These are phyloP conservation scores for Arrhamphus sclerolepis DNA, from an alignment of 2,797 vertebrate genomes.

Conservation along the genomic window DNA sequence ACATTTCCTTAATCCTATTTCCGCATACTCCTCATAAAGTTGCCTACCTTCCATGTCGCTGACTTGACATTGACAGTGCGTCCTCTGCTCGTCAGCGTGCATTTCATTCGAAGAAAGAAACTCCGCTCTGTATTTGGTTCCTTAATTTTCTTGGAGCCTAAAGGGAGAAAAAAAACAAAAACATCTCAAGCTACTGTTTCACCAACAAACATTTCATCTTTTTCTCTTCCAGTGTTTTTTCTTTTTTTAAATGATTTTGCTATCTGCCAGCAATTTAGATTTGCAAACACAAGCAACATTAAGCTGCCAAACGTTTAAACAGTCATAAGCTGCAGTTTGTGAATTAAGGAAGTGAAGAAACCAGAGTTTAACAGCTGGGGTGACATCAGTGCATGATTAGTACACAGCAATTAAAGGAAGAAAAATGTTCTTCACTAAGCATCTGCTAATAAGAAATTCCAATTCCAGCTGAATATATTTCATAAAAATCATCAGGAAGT, in stretches of 20 bases:
- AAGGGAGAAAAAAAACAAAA: constrained; percentile 11
- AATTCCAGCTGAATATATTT: too few species aligned
- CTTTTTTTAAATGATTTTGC: too few species aligned
- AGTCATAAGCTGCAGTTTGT: neutral
- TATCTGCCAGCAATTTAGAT: constrained; percentile 5
- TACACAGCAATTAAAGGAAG: too few species aligned
- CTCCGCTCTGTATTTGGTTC: constrained; percentile 89
- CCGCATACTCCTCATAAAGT: neutral
- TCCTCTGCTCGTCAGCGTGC: constrained; percentile 94
- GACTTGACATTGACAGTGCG: constrained; percentile 99
- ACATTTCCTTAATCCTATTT: neutral
- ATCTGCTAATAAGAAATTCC: neutral
- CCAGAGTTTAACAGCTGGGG: neutral
- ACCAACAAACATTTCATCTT: too few species aligned
- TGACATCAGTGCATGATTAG: neutral
- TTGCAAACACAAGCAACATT: constrained; percentile 10
- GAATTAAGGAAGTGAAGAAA: constrained; percentile 7
- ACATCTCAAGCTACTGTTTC: too few species aligned
- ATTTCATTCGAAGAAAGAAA: constrained; percentile 98
- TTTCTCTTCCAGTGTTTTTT: too few species aligned
- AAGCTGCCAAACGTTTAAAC: neutral
- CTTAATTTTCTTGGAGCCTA: constrained; percentile 93
- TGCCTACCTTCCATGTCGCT: constrained; percentile 94
- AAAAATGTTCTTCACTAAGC: neutral
- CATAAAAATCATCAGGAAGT: neutral